Evolutionary conservation across 1,140 invertebrate species (phyloP), one percentile per base, ranked within the genome.

Genomic region (Penaeus indicus): DNA sequence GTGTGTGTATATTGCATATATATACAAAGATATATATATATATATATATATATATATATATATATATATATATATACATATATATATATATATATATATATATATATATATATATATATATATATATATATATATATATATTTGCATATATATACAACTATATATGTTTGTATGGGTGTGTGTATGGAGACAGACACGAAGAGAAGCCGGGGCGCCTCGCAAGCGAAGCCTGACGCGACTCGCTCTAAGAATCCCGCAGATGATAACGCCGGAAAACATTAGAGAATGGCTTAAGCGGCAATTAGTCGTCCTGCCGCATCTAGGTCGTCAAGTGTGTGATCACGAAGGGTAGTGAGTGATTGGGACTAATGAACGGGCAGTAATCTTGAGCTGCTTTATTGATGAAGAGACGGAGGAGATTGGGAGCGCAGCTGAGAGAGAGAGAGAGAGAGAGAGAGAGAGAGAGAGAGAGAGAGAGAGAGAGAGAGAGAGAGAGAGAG

Each of bases 361-460:
- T 54, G 54, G 54, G 54, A 54, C 54, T 54, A 54, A 54, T 54
- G 54, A 54, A 54, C 54, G 54, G 54, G 10, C 54, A 54, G 54
- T 54, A 54, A 54, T 54, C 54, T 54, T 54, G 11, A 54, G 8
- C 54, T 54, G 54, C 54, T 54, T 54, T 54, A 54, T 54, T 54
- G 77, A 79, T 22, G 22, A 42, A 32, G 77, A 27, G 42, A 32
- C 25, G 42, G 42, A 27, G 42, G 42, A 27, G 42, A 81, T 54
- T 54, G 22, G 79, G 21, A 8, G 60, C 7, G 42, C 47, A 25
- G 69, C 38, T 47, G 83, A 72, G 63, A 47, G 47, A 47, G 83
- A 72, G 83, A 67, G 62, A 67, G 82, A 84, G 82, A 84, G 82
- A 67, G 62, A 67, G 82, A 84, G 82, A 5, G 5, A 5, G 38